A percentile compares a stretch with the other conserved stretches of the same genome.
These are phyloP conservation scores for Paelopatides confundens DNA, from an alignment of 53 echinoderm and acorn worm species.

Conservation along the genomic window DNA sequence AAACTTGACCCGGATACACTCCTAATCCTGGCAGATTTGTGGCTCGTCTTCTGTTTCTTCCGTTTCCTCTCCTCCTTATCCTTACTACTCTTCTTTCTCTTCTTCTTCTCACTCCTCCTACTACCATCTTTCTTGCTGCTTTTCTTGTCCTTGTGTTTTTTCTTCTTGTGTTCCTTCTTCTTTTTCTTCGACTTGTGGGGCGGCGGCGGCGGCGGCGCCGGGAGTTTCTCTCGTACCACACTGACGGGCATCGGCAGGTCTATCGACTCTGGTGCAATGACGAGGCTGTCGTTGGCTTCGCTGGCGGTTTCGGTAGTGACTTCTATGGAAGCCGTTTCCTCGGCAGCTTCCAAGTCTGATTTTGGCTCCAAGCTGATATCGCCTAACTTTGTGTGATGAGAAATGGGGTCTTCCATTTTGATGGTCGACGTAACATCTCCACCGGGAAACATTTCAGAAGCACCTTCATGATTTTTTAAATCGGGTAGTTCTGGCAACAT, in stretches of 20 bases:
- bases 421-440: background rate
- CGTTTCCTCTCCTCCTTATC: conserved; percentile 51
- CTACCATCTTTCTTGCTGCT: conserved; percentile 64
- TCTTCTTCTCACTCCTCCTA: conserved; percentile 73
- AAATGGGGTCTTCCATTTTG: background rate
- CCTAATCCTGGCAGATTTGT: conserved; percentile 30
- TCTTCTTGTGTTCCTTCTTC: conserved; percentile 53
- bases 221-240: conserved; percentile 12
- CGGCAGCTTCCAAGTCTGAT: conserved; percentile 13
- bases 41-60: conserved; percentile 63
- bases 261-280: background rate
- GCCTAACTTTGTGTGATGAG: background rate
- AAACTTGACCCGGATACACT: background rate
- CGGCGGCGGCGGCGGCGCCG: background rate
- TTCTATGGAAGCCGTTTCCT: conserved; percentile 29
- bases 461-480: background rate
- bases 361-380: background rate
- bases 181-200: conserved; percentile 23
- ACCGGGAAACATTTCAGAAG: background rate
- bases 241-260: background rate
- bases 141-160: conserved; percentile 71
- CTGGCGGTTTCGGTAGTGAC: conserved; percentile 33
- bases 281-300: conserved; percentile 35
- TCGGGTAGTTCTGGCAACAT: background rate
- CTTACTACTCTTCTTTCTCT: conserved; percentile 67